These are phyloP conservation scores for Standfussiana lucernea DNA, from an alignment of 2,888 invertebrate genomes.

Conservation along the genomic window DNA sequence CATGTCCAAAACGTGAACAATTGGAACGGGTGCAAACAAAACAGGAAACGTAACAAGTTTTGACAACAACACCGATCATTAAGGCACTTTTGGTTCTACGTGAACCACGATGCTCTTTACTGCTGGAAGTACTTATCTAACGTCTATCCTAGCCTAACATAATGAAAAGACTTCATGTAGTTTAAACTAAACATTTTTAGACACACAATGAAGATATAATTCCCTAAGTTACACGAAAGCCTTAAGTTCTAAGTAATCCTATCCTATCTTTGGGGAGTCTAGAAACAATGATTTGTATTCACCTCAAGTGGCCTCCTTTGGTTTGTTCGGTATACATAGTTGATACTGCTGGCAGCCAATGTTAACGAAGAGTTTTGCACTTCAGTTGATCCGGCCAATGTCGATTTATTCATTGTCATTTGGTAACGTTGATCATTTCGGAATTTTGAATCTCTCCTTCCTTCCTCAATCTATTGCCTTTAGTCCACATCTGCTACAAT, in stretches of 20 bases:
- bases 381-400: constrained; percentile 17
- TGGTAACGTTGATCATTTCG: constrained; percentile 18
- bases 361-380: constrained; percentile 21
- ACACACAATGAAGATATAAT: constrained; percentile 29
- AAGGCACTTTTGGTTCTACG: constrained; percentile 80
- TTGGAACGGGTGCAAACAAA: constrained; percentile 73
- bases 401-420: constrained; percentile 21
- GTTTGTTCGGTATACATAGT: constrained; percentile 39
- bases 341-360: constrained; percentile 41
- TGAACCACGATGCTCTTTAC: constrained; percentile 61
- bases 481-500: constrained; percentile 62
- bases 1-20: constrained; percentile 68
- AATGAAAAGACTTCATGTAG: constrained; percentile 21
- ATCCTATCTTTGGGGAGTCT: constrained; percentile 82
- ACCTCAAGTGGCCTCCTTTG: constrained; percentile 70
- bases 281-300: constrained; percentile 70
- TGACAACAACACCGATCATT: constrained; percentile 87
- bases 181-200: constrained; percentile 37
- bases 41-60: constrained; percentile 78
- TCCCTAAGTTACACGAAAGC: constrained; percentile 67
- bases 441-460: constrained; percentile 19
- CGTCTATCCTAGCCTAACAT: constrained; percentile 57
- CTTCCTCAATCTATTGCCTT: constrained; percentile 11
- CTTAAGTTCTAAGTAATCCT: constrained; percentile 71
- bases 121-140: constrained; percentile 51